Conservation (phyloP, 2,797 vertebrate genomes). For the Poecilia wingei region DNA sequence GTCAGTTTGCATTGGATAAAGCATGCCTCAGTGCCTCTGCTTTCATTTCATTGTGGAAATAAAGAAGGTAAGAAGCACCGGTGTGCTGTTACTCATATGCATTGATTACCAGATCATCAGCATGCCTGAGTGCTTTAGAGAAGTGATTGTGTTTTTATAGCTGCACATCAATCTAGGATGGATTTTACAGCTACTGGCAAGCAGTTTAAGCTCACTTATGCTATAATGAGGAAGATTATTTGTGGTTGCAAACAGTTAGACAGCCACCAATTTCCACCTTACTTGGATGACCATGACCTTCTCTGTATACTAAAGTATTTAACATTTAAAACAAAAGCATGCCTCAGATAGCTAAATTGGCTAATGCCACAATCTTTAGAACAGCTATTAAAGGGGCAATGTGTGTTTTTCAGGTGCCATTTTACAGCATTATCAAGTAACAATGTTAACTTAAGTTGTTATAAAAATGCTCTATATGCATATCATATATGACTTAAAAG, state of each 20-base stretch:
- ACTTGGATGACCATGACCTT: not conserved
- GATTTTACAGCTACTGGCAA: not conserved
- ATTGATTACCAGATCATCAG: constrained; percentile 6
- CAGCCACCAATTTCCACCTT: not conserved
- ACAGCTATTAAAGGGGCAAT: not conserved
- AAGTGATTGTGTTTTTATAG: not conserved
- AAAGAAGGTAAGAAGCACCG: not conserved
- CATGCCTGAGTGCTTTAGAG: not conserved
- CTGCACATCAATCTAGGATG: constrained; percentile 1
- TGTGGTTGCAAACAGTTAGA: not conserved
- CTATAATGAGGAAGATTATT: not conserved
- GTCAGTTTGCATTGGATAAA: not conserved
- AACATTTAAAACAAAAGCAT: not conserved
- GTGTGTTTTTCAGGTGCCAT: too few relatives aligned
- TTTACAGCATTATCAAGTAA: too few relatives aligned
- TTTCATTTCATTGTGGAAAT: not conserved
- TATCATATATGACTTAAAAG: too few relatives aligned
- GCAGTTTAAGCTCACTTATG: not conserved
- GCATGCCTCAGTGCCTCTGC: not conserved
- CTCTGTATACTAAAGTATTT: not conserved
- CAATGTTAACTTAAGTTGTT: too few relatives aligned
- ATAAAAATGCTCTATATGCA: too few relatives aligned
- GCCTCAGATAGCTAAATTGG: not conserved
- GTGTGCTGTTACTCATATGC: not conserved
- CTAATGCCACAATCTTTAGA: not conserved